Percentiles rank a stretch among this genome's conserved stretches.
These are phyloP conservation scores for Pao palembangensis DNA, from an alignment of 2,113 vertebrate genomes.

Conservation along the genomic window DNA sequence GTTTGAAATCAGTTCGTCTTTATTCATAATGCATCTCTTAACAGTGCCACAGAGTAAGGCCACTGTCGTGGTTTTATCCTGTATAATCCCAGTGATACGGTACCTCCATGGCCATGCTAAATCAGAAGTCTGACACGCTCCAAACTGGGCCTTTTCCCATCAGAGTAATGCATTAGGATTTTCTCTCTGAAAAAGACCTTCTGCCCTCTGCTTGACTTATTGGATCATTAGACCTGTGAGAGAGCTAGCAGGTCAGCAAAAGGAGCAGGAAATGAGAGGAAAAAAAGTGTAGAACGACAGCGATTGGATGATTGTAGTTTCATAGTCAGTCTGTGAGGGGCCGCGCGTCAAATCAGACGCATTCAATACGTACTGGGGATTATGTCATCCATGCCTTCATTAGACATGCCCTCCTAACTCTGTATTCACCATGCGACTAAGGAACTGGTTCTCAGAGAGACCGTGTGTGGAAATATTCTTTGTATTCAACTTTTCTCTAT, in stretches of 20 bases:
- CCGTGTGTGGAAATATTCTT: constrained; percentile 12
- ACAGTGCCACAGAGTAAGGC: not conserved
- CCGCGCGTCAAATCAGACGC: constrained; percentile 45
- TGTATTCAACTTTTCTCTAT: not conserved
- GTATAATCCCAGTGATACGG: not conserved
- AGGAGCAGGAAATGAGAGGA: constrained; percentile 19
- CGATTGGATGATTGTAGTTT: not conserved
- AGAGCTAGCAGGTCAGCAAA: constrained; percentile 20
- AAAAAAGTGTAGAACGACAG: constrained; percentile 12
- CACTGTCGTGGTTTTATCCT: not conserved
- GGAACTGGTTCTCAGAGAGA: constrained; percentile 24
- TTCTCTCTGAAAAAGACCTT: constrained; percentile 12
- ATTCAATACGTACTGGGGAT: constrained; percentile 24
- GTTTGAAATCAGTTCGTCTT: too few species aligned
- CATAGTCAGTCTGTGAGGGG: constrained; percentile 7
- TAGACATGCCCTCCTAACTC: constrained; percentile 40
- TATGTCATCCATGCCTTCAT: constrained; percentile 2
- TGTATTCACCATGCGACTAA: constrained; percentile 44
- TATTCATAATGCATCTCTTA: too few species aligned
- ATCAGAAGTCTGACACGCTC: constrained; percentile 22
- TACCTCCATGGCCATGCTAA: constrained; percentile 7
- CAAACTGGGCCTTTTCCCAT: constrained; percentile 45
- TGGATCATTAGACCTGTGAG: constrained; percentile 23
- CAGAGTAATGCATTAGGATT: constrained; percentile 23
- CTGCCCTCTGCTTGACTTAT: constrained; percentile 12